Percentiles rank a stretch among this genome's conserved stretches.
These are phyloP conservation scores for Drosophila pseudotalamancana DNA, from an alignment of 2,888 invertebrate genomes.

Conservation along the genomic window DNA sequence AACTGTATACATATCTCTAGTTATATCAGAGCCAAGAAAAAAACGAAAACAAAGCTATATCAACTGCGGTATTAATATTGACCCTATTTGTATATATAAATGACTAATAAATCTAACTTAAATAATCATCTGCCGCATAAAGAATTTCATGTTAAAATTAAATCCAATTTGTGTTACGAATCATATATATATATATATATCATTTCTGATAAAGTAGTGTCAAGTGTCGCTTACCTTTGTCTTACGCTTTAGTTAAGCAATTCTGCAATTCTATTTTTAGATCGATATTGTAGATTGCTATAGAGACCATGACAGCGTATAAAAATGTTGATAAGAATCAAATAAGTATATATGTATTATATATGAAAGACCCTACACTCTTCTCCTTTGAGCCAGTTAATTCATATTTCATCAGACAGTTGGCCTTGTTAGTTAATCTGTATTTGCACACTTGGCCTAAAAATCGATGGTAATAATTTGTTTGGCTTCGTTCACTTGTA, in stretches of 20 bases:
- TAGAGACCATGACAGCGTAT: not conserved
- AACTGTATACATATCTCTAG: no score
- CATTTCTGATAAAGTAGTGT: not conserved
- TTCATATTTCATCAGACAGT: not conserved
- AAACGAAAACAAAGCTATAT: not conserved
- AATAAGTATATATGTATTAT: not conserved
- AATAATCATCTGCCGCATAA: not conserved
- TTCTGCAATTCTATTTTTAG: no score
- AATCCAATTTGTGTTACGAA: conserved; percentile 3
- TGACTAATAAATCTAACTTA: not conserved
- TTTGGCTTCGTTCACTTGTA: no score
- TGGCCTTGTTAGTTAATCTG: conserved; percentile 7
- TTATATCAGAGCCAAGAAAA: not conserved
- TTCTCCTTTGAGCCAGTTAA: not conserved
- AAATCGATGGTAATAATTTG: no score
- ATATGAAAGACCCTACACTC: not conserved
- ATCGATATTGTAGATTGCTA: not conserved
- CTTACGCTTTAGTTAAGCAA: not conserved
- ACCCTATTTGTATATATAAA: not conserved
- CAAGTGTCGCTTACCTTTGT: not conserved
- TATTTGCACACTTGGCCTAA: no score
- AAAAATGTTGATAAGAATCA: not conserved
- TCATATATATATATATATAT: not conserved
- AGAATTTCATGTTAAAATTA: not conserved
- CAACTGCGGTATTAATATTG: not conserved